Percentiles rank a stretch among this genome's conserved stretches.
These are phyloP conservation scores for Apoda limacodes DNA, from an alignment of 2,888 invertebrate genomes.

Conservation along the genomic window DNA sequence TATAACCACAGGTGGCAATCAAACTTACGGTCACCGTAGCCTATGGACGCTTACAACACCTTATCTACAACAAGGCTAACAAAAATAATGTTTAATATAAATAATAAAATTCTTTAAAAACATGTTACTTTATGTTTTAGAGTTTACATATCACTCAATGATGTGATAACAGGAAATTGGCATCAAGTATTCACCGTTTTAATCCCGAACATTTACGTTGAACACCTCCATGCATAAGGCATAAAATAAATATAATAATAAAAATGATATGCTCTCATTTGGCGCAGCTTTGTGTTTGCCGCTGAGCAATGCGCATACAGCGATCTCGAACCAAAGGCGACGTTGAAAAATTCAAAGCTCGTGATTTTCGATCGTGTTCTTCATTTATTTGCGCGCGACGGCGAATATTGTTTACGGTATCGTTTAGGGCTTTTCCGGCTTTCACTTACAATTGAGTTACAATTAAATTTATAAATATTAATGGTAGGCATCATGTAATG, in stretches of 20 bases:
- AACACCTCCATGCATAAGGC: slow-evolving; percentile 6
- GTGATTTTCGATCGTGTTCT: slow-evolving; percentile 62
- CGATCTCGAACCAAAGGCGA: slow-evolving; percentile 47
- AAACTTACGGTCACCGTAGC: too few species aligned
- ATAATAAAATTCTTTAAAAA: too few species aligned
- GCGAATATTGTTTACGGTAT: slow-evolving; percentile 48
- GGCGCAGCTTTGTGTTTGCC: slow-evolving; percentile 51
- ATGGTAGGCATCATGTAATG: too few species aligned
- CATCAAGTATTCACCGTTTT: slow-evolving; percentile 5
- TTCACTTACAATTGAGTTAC: too few species aligned
- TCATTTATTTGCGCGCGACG: slow-evolving; percentile 52
- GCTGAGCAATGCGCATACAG: slow-evolving; percentile 32
- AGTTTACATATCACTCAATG: too few species aligned
- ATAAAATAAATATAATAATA: slow-evolving; percentile 35
- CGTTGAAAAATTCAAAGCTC: slow-evolving; percentile 63
- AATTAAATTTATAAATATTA: too few species aligned
- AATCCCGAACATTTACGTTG: slow-evolving; percentile 8
- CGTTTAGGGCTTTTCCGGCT: slow-evolving; percentile 34
- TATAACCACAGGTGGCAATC: too few species aligned
- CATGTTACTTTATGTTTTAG: too few species aligned
- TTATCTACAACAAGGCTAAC: too few species aligned
- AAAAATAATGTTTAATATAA: too few species aligned
- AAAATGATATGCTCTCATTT: slow-evolving; percentile 50
- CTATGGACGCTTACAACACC: too few species aligned
- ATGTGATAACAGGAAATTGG: too few species aligned